Conservation (phyloP, 2,888 invertebrate genomes). For the Drosophila borealis region DNA sequence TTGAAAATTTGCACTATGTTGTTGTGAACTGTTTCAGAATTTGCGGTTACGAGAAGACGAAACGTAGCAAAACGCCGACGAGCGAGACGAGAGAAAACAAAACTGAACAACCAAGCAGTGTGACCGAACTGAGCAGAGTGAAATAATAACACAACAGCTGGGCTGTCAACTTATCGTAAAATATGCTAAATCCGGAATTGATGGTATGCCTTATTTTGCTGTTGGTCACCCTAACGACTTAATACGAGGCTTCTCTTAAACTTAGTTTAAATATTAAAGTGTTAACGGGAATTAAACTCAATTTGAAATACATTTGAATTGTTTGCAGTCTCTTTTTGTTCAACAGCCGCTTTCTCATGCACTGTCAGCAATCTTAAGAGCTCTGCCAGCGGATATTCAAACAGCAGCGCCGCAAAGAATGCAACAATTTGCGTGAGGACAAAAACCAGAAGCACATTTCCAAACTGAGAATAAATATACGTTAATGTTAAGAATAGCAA, state of each 20-base stretch:
- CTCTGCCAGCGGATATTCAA: constrained; percentile 76
- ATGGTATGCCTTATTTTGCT: background rate
- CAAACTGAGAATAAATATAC: constrained; percentile 39
- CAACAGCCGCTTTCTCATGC: constrained; percentile 12
- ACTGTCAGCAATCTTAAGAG: constrained; percentile 42
- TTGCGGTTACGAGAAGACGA: constrained; percentile 73
- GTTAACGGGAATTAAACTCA: constrained; percentile 17
- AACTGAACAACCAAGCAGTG: constrained; percentile 49
- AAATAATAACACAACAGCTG: constrained; percentile 21
- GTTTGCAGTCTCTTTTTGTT: background rate
- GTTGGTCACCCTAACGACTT: constrained; percentile 11
- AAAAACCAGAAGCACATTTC: constrained; percentile 56
- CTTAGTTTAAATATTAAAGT: background rate
- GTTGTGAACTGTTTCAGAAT: constrained; percentile 60
- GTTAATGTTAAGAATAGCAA: background rate
- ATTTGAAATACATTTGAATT: constrained; percentile 24
- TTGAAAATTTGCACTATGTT: constrained; percentile 60
- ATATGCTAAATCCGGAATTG: constrained; percentile 13
- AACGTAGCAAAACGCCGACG: constrained; percentile 77
- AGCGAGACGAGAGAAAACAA: constrained; percentile 69
- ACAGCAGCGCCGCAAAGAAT: constrained; percentile 65
- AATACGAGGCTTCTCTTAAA: background rate
- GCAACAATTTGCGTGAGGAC: constrained; percentile 67
- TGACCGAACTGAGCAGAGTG: constrained; percentile 16
- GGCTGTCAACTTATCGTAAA: constrained; percentile 7